Base-by-base conservation (phyloP, 2,113 vertebrate species). In the Scophthalmus maximus region DNA sequence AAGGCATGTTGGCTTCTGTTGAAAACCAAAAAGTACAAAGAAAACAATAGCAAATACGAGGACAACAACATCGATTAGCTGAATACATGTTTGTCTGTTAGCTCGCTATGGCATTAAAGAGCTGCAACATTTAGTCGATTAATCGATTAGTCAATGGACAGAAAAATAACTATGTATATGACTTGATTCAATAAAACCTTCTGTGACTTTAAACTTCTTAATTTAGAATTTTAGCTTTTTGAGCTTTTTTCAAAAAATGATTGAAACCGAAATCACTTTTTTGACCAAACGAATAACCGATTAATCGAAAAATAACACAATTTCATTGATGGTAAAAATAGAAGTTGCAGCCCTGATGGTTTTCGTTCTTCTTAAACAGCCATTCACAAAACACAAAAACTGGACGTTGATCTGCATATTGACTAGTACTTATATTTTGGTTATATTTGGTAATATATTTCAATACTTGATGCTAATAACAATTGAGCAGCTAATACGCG, bases 1-100 rank as follows among this genome's bases (percentile, higher is more conserved):
- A 89, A 96, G 95, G 95, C 94, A 96, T 94, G 95, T 83, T 96
- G 95, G 94, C 95, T 85, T 90, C 66, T 83, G 78, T 61, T 62
- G 76, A 62, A 72, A 67, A 68, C 76, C 73, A 72, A 73, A 72
- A 72, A 23, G 34, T 60, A 74, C 63, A 86, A 50, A 78, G 38
- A 81, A 79, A 78, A 73, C 53, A 67, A 62, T 56, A 78, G 46
- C 30, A 79, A 79, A 42, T n/a, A 85, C 38, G 61, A 73, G 26
- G 46, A 69, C 76, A 67, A 67, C 62, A 76, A 65, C 67, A 74
- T 1, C 40, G 55, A 81, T 60, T 56, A 66, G 27, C 12, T 65
- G 20, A 49, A 51, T 29, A 58, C 51, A 83, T 6, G 15, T 34
- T 57, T 42, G 5, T 32, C 52, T 25, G 17, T 60, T 73, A 82